phyloP scores from a whole-genome alignment of 2,888 invertebrate species.

The Patella pellucida region DNA sequence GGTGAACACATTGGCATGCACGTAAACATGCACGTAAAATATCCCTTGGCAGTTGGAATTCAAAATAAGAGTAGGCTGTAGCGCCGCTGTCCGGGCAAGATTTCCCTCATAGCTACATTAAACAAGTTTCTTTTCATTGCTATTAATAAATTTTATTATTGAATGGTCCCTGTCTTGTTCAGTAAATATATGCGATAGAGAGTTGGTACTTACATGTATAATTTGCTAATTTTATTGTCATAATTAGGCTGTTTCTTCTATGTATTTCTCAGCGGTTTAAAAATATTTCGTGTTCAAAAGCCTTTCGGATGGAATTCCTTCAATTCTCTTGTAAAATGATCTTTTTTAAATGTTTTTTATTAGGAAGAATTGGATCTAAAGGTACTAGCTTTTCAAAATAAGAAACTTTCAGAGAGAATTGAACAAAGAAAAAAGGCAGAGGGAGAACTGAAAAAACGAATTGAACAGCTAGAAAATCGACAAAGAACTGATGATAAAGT shows the following conservation, averaged over 20 bases:
- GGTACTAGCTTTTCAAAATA: constrained; percentile 96
- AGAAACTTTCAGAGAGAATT: constrained; percentile 83
- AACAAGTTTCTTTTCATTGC: neutral
- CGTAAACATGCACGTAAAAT: no score
- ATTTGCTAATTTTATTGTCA: no score
- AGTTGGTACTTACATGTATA: no score
- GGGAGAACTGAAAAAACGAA: constrained; percentile 66
- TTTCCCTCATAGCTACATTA: neutral
- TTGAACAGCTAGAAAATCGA: constrained; percentile 87
- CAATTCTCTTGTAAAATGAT: no score
- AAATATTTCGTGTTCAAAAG: no score
- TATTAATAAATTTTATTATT: neutral
- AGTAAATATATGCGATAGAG: neutral
- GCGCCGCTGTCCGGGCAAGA: no score
- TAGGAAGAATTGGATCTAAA: constrained; percentile 97
- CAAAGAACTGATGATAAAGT: constrained; percentile 95
- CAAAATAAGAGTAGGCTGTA: no score
- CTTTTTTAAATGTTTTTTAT: neutral
- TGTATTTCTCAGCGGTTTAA: no score
- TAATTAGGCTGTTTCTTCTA: no score
- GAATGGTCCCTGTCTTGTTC: neutral
- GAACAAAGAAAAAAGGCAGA: constrained; percentile 67
- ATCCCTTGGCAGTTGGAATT: no score
- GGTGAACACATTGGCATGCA: no score
- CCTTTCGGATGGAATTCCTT: no score